A percentile compares a stretch with the other conserved stretches of the same genome.
Conservation (phyloP, 1,140 invertebrate genomes). For the Drosophila prosaltans region DNA sequence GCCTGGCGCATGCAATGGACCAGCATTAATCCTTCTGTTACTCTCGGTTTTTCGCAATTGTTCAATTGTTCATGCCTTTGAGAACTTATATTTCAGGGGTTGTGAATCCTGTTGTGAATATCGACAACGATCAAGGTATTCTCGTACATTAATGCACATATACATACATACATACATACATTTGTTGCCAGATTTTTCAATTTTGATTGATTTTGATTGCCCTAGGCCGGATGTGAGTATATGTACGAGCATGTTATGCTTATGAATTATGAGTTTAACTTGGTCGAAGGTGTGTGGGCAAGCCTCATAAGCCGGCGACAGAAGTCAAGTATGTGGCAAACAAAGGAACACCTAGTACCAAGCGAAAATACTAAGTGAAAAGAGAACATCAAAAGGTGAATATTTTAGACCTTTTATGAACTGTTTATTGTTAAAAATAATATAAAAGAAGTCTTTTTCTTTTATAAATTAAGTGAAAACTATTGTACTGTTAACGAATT, state of each 20-base stretch:
- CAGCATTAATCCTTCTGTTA: slow-evolving; percentile 79
- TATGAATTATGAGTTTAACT: slow-evolving; percentile 66
- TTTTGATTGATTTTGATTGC: slow-evolving; percentile 60
- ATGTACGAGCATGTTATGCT: slow-evolving; percentile 21
- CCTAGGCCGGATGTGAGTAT: not conserved
- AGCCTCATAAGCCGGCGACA: slow-evolving; percentile 42
- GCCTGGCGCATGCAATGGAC: slow-evolving; percentile 52
- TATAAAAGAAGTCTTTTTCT: no score
- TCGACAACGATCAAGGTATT: slow-evolving; percentile 33
- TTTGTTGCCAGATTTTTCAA: slow-evolving; percentile 62
- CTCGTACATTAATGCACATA: slow-evolving; percentile 46
- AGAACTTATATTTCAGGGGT: slow-evolving; percentile 15
- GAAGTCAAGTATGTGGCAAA: slow-evolving; percentile 63
- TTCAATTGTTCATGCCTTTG: slow-evolving; percentile 70
- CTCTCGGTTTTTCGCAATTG: slow-evolving; percentile 66
- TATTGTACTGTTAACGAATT: no score
- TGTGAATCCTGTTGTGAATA: slow-evolving; percentile 1
- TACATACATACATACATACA: not conserved
- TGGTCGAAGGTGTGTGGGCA: slow-evolving; percentile 33
- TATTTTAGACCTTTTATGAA: no score
- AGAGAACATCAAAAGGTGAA: no score
- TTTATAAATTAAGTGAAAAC: no score
- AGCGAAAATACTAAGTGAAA: not conserved
- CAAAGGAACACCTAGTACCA: not conserved
- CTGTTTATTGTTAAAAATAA: no score